Conservation (phyloP, 2,797 vertebrate species). For the Betta splendens region DNA sequence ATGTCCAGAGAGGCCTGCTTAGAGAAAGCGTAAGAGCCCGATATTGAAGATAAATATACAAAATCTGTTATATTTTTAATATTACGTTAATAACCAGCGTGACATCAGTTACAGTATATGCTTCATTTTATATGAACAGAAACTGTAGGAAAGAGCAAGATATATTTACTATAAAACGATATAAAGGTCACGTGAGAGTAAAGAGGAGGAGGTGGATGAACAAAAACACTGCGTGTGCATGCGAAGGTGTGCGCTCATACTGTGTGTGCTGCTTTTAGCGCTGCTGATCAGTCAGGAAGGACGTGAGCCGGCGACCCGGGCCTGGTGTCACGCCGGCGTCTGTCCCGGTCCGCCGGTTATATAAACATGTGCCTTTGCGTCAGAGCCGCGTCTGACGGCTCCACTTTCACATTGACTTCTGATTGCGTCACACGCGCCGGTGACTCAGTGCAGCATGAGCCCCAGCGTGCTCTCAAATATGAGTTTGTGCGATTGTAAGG, state of each 20-base stretch:
- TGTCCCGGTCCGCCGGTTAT: constrained; percentile 2
- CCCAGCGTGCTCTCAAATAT: too few relatives aligned
- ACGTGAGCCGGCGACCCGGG: constrained; percentile 1
- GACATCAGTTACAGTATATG: constrained; percentile 1
- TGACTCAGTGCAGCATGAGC: not conserved
- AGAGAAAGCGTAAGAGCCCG: constrained; percentile 89
- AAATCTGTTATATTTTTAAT: too few relatives aligned
- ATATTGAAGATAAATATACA: constrained; percentile 26
- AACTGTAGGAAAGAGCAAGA: constrained; percentile 6
- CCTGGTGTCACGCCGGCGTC: not conserved
- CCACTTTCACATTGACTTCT: constrained; percentile 18
- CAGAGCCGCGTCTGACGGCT: constrained; percentile 26
- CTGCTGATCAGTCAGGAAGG: constrained; percentile 3
- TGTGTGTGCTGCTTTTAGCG: not conserved
- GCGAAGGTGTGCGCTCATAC: not conserved
- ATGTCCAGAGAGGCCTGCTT: constrained; percentile 95
- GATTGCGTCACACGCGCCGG: constrained; percentile 1
- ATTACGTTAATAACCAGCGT: not conserved
- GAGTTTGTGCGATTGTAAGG: too few relatives aligned
- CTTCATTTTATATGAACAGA: constrained; percentile 18
- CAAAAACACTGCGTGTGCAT: not conserved
- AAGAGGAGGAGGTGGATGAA: too few relatives aligned
- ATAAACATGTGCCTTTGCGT: constrained; percentile 31
- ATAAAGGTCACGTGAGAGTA: too few relatives aligned
- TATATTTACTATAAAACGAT: too few relatives aligned